phyloP scores from a whole-genome alignment of 2,888 invertebrate species.

The Hydriomena furcata region DNA sequence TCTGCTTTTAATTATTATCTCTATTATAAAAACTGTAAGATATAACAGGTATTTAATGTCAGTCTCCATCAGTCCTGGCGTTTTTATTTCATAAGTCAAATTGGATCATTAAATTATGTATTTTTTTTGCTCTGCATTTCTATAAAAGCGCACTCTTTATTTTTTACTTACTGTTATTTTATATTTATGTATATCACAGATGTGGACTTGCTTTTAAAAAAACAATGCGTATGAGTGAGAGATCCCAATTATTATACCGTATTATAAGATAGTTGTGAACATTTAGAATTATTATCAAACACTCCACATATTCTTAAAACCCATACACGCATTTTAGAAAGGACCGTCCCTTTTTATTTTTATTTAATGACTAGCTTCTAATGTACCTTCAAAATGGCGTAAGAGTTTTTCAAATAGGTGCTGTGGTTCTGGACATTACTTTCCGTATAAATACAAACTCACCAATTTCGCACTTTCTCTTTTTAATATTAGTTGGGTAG shows the following conservation, averaged over 20 bases:
- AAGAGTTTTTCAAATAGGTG: no score
- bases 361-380: background rate
- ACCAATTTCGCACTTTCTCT: no score
- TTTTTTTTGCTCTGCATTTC: constrained; percentile 14
- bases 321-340: constrained; percentile 9
- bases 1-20: no score
- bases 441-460: no score
- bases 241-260: constrained; percentile 6
- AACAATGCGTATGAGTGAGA: background rate
- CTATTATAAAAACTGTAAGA: no score
- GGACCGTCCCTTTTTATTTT: background rate
- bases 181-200: background rate
- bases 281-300: constrained; percentile 1
- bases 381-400: no score
- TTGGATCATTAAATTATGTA: background rate
- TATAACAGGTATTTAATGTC: background rate
- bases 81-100: no score
- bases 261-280: constrained; percentile 1
- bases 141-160: background rate
- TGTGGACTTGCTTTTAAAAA: background rate
- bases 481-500: no score
- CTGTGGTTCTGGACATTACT: no score
- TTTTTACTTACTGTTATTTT: background rate
- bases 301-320: background rate
- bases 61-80: background rate